Percentiles rank a stretch among this genome's conserved stretches.
Evolutionary conservation across 2,797 vertebrate species (phyloP).

Genomic region (Sphenopsis melanotis): DNA sequence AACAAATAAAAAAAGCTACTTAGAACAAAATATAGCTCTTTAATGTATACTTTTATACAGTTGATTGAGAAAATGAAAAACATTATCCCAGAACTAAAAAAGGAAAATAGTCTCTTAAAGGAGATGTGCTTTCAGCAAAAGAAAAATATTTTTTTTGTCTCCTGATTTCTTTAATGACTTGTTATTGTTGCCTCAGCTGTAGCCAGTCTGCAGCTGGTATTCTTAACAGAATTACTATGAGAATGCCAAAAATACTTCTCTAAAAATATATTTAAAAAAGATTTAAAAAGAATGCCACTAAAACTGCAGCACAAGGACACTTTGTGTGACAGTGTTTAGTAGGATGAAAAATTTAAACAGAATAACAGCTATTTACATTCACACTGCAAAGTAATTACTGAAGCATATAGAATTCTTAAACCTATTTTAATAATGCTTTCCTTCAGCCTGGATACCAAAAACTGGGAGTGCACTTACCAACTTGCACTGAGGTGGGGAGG

Average conservation of each 20-base stretch:
- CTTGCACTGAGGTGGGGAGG: slow-evolving; percentile 13
- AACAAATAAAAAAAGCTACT: slow-evolving; percentile 58
- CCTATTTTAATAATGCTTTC: slow-evolving; percentile 69
- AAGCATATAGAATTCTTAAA: slow-evolving; percentile 69
- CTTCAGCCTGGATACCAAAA: slow-evolving; percentile 65
- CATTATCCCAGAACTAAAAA: background rate
- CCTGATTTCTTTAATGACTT: slow-evolving; percentile 61
- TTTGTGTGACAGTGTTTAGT: slow-evolving; percentile 63
- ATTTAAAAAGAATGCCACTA: slow-evolving; percentile 58
- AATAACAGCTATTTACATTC: slow-evolving; percentile 72
- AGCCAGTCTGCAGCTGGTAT: slow-evolving; percentile 66
- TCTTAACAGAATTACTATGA: slow-evolving; percentile 67
- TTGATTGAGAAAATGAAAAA: slow-evolving; percentile 3
- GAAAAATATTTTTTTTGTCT: slow-evolving; percentile 24
- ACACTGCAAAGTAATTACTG: slow-evolving; percentile 66
- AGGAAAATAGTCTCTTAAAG: background rate
- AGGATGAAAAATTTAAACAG: slow-evolving; percentile 71
- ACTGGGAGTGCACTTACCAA: slow-evolving; percentile 49
- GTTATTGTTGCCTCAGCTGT: slow-evolving; percentile 66
- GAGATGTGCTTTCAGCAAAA: slow-evolving; percentile 6
- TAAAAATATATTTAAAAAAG: slow-evolving; percentile 65
- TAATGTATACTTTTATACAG: background rate
- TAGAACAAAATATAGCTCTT: background rate
- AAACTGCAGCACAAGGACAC: slow-evolving; percentile 66
- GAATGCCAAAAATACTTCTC: slow-evolving; percentile 71